Evolutionary conservation across 2,113 vertebrate species (phyloP).

Genomic region (Microcebus griseorufus): DNA sequence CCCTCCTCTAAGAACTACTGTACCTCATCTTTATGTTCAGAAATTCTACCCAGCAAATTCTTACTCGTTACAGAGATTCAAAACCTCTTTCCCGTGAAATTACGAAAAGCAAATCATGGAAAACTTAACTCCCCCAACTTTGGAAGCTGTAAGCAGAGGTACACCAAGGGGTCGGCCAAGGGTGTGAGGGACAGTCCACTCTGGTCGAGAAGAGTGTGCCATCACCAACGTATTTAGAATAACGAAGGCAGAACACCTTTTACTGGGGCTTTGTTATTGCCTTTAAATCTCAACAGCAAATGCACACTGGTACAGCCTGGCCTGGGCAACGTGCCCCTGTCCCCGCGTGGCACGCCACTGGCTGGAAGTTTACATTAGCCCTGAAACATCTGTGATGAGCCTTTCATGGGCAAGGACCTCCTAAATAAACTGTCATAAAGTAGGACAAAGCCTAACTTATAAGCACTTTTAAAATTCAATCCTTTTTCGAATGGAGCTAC

Average conservation of each 20-base stretch:
- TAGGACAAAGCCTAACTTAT: neutral
- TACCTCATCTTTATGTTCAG: neutral
- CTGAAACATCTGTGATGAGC: neutral
- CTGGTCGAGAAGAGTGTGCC: fast-evolving
- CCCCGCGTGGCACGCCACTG: fast-evolving
- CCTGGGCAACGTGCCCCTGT: too few species aligned
- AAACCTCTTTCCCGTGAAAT: neutral
- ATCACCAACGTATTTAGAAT: fast-evolving
- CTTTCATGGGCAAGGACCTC: neutral
- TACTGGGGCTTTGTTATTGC: neutral
- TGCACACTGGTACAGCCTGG: neutral
- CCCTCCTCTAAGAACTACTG: neutral
- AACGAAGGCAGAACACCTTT: neutral
- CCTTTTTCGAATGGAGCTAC: neutral
- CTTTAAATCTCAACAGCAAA: neutral
- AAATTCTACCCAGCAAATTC: neutral
- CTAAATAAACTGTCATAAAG: neutral
- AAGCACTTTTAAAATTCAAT: neutral
- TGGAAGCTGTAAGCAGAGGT: neutral
- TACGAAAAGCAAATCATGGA: neutral
- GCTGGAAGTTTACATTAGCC: neutral
- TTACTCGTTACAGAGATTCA: neutral
- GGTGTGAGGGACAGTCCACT: neutral
- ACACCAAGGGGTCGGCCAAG: fast-evolving
- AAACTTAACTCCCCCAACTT: neutral